Evolutionary conservation across 2,113 vertebrate genomes (phyloP), one percentile per base, ranked within the genome.

Genomic region (Sialia sialis): DNA sequence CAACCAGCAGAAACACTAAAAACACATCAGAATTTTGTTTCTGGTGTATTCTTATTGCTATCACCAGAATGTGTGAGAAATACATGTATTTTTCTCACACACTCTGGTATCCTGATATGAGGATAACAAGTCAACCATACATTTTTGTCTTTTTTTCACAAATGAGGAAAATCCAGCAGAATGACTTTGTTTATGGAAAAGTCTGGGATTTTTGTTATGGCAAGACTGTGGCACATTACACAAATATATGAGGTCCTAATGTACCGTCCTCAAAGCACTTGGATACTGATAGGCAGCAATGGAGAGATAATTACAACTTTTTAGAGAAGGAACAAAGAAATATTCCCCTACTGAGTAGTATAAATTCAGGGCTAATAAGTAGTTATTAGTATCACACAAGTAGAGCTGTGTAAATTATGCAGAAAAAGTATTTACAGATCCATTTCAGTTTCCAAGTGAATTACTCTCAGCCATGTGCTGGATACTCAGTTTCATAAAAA

Each of bases 401-500:
- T 36, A 51, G 51, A 87, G 25, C 36, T 74, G 72, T 68, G 56
- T 84, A 93, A 95, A 95, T 94, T 73, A 94, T 77, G 78, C 58
- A 93, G 59, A 39, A 80, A 88, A 88, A 77, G 75, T 94, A 89
- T 88, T 90, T 94, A 91, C 75, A 74, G 89, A 87, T 67, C 68
- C 72, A 86, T 80, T 70, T 94, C 43, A 43, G 62, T 60, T 96
- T 94, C 70, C 87, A 83, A 76, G 83, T 48, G 23, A 84, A 94
- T 90, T 90, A 39, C 55, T 94, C 83, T 55, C 55, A 59, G 67
- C 19, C 68, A 67, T 27, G 58, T 67, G 67, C 68, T 81, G 64
- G 68, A 70, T 86, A 59, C n/a, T 93, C 25, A 34, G 39, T 90
- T 90, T 64, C 89, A 93, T 95, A 46, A 95, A 97, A 95, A 87